Base-by-base conservation (phyloP, 2,888 invertebrate genomes). In the Disparrhopalites patrizii region DNA sequence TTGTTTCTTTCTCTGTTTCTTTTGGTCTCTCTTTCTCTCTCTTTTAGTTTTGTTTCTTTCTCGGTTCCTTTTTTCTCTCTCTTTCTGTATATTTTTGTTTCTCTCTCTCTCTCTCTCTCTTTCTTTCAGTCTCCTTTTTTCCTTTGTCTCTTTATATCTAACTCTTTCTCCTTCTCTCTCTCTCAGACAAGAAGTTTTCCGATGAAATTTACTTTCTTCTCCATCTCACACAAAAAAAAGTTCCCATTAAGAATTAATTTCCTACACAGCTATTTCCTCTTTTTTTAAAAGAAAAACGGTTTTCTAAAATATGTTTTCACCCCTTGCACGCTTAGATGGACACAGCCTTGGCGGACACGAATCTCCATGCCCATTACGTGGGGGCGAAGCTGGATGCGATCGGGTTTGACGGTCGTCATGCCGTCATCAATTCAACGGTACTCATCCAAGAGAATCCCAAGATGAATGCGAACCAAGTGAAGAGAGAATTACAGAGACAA, bases 321-420 rank as follows among this genome's bases (percentile, higher is more conserved):
- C n/a, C n/a, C n/a, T n/a, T n/a, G 18, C 62, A 10, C 78, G n/a
- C n/a, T n/a, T n/a, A 93, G 93, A 85, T 94, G 77, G 91, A 92
- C 79, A 92, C 93, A 0, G 90, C 93, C 0, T 90, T 94, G 85
- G 90, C 91, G 0, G 91, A 93, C 89, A 93, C 93, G 0, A 91
- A 91, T 0, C 90, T 92, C 77, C 90, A 91, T 0, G 89, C 91
- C 76, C 89, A 90, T 76, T 93, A 91, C 78, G 85, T 93, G 78
- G 87, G 89, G 47, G 87, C 90, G 0, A 83, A 85, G 62, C 87
- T 94, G 1, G 88, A 89, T 68, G 82, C 86, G 13, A 83, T 83
- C 57, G 83, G 84, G 40, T 75, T 74, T 61, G 76, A 76, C 71
- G 85, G 87, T 0, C 74, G 62, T 65, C 76, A 69, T 73, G 89